These are phyloP conservation scores for Acronicta alni DNA, from an alignment of 2,888 invertebrate species.

Conservation along the genomic window DNA sequence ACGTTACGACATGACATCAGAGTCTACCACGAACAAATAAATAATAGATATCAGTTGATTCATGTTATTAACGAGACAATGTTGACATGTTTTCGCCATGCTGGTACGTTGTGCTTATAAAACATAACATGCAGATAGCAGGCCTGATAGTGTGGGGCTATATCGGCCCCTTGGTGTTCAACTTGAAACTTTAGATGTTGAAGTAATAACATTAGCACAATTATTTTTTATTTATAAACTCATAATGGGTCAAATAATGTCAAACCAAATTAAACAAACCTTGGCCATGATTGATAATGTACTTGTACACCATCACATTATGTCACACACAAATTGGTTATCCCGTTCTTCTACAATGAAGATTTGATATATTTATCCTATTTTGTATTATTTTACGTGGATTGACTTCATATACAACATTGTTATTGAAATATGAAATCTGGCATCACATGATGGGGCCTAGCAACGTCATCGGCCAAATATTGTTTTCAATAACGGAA, in stretches of 20 bases:
- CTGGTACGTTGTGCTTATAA: conserved; percentile 16
- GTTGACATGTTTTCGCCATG: conserved; percentile 52
- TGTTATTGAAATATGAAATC: not conserved
- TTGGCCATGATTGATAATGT: too few relatives aligned
- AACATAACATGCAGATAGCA: conserved; percentile 36
- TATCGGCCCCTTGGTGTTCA: conserved; percentile 21
- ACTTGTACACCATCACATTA: too few relatives aligned
- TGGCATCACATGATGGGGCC: conserved; percentile 5
- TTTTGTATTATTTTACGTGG: not conserved
- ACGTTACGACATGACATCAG: conserved; percentile 56
- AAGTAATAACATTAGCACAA: not conserved
- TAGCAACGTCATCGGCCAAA: not conserved
- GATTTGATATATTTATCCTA: not conserved
- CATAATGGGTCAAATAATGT: not conserved
- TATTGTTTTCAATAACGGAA: conserved; percentile 2
- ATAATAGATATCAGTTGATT: conserved; percentile 58
- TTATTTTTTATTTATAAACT: conserved; percentile 6
- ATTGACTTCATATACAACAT: not conserved
- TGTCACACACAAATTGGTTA: too few relatives aligned
- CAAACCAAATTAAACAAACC: not conserved
- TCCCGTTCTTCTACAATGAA: not conserved
- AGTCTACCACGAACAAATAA: conserved; percentile 54
- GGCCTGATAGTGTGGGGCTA: conserved; percentile 14
- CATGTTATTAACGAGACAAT: conserved; percentile 46
- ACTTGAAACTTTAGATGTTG: conserved; percentile 20